Conservation (phyloP, 2,888 invertebrate genomes). For the Himalopsyche kuldschensis region DNA sequence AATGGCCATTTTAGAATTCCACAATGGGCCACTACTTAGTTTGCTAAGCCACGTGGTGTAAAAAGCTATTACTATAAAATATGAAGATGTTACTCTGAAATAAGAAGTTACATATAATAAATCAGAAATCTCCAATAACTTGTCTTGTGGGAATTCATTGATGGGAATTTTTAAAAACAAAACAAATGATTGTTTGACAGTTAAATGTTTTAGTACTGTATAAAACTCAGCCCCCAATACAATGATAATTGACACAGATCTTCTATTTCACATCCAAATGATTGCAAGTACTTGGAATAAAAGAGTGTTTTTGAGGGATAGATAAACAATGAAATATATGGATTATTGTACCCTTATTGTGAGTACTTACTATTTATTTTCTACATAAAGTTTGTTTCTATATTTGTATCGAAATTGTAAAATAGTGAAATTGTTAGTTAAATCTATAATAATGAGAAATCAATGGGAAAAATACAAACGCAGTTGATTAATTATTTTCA, state of each 20-base stretch:
- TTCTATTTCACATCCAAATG: too few relatives aligned
- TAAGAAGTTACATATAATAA: background rate
- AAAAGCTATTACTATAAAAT: slow-evolving; percentile 69
- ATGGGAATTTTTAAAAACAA: background rate
- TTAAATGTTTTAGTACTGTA: background rate
- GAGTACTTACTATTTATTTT: background rate
- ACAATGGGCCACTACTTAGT: slow-evolving; percentile 73
- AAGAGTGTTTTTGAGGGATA: too few relatives aligned
- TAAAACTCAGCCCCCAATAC: too few relatives aligned
- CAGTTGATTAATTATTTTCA: background rate
- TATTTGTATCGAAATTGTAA: too few relatives aligned
- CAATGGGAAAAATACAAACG: background rate
- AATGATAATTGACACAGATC: too few relatives aligned
- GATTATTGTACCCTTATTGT: too few relatives aligned
- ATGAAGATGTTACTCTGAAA: slow-evolving; percentile 72
- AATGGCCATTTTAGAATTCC: slow-evolving; percentile 64
- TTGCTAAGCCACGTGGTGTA: slow-evolving; percentile 73
- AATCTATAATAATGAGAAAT: background rate
- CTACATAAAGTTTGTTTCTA: too few relatives aligned
- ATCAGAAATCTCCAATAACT: too few relatives aligned
- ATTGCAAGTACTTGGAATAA: too few relatives aligned
- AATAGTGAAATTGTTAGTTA: too few relatives aligned
- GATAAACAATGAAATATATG: too few relatives aligned
- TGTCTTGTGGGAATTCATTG: too few relatives aligned
- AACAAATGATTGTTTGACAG: background rate